phyloP scores from a whole-genome alignment of 2,113 vertebrate species.

The Asarcornis scutulata region DNA sequence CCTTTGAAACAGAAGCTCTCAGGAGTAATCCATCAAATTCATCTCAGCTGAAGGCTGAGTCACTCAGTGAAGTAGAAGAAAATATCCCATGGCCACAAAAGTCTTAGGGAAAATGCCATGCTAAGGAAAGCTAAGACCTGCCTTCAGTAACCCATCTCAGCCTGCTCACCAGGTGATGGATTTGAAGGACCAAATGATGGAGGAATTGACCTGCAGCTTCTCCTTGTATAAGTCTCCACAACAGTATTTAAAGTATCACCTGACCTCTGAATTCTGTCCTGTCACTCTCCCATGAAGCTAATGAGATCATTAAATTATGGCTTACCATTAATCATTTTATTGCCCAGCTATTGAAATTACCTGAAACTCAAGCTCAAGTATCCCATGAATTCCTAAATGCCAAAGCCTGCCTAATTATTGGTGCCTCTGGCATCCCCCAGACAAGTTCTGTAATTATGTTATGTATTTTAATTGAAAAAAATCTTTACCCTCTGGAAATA shows the following conservation, averaged over 20 bases:
- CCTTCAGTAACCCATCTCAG: not conserved
- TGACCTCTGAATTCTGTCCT: not conserved
- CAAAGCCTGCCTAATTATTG: not conserved
- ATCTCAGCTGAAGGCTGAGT: not conserved
- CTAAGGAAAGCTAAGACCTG: fast-evolving
- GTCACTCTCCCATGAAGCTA: not conserved
- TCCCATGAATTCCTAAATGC: not conserved
- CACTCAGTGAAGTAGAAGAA: not conserved
- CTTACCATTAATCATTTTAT: not conserved
- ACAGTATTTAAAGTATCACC: not conserved
- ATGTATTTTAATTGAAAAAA: constrained; percentile 27
- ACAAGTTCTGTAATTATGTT: constrained; percentile 2
- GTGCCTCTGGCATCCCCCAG: constrained; percentile 3
- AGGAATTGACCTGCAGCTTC: not conserved
- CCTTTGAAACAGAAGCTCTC: not conserved
- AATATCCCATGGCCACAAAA: not conserved
- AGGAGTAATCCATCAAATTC: not conserved
- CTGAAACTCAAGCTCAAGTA: not conserved
- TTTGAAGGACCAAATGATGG: not conserved
- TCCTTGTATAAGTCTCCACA: not conserved
- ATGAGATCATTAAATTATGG: not conserved
- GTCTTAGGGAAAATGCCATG: not conserved
- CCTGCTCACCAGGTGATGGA: not conserved
- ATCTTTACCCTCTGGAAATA: not conserved
- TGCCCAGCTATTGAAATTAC: not conserved